Evolutionary conservation across 2,797 vertebrate species (phyloP).

Genomic region (Myripristis jacobus): DNA sequence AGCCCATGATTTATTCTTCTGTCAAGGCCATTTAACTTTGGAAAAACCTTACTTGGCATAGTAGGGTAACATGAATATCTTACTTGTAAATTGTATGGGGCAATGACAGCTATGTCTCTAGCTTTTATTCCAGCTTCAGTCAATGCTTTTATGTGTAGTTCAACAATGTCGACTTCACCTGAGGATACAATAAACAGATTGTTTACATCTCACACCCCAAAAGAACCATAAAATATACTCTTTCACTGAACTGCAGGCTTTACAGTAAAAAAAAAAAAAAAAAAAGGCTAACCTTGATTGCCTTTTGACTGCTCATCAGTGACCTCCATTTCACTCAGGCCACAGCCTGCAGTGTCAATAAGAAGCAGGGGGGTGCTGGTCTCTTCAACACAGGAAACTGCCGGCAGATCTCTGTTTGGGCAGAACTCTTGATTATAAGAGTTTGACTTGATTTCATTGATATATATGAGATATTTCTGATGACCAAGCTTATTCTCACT

Average conservation of each 20-base stretch:
- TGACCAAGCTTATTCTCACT: conserved; percentile 77
- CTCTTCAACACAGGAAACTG: conserved; percentile 87
- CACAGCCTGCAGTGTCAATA: conserved; percentile 93
- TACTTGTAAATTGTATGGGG: conserved; percentile 97
- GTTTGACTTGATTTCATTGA: background rate
- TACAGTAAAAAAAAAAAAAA: background rate
- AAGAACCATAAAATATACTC: background rate
- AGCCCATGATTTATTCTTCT: no score
- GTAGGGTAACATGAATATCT: conserved; percentile 30
- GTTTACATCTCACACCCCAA: conserved; percentile 9
- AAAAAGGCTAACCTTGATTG: conserved; percentile 87
- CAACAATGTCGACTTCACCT: conserved; percentile 94
- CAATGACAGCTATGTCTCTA: conserved; percentile 91
- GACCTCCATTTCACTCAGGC: conserved; percentile 90
- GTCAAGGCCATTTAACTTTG: no score
- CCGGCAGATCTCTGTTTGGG: conserved; percentile 88
- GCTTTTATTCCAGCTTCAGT: conserved; percentile 89
- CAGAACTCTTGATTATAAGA: no score
- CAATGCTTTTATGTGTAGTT: conserved; percentile 89
- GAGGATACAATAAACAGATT: conserved; percentile 13
- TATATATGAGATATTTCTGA: background rate
- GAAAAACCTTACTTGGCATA: no score
- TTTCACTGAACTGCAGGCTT: background rate
- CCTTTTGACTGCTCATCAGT: conserved; percentile 94
- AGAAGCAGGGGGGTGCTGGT: conserved; percentile 89